Evolutionary conservation across 2,113 vertebrate species (phyloP).

Genomic region (Rhineura floridana): DNA sequence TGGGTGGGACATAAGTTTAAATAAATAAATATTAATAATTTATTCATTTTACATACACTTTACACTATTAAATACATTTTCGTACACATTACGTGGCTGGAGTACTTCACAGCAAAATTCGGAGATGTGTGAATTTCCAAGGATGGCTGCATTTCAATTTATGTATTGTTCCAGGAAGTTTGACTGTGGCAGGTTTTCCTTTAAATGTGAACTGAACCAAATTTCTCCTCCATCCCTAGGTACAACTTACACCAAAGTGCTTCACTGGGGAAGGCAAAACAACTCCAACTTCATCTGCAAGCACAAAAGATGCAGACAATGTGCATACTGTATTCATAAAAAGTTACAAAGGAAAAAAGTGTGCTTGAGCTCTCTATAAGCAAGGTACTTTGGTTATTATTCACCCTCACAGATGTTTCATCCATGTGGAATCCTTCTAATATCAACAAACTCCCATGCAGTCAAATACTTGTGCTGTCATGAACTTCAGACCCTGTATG

Average conservation of each 20-base stretch:
- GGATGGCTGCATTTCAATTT: too few species aligned
- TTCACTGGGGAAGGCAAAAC: not conserved
- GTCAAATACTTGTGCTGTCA: not conserved
- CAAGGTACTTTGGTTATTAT: not conserved
- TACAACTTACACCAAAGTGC: not conserved
- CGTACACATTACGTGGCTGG: too few species aligned
- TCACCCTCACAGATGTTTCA: not conserved
- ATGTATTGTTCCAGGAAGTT: too few species aligned
- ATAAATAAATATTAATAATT: too few species aligned
- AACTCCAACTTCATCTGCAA: not conserved
- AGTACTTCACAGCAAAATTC: too few species aligned
- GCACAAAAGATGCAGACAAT: not conserved
- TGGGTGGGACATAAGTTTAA: too few species aligned
- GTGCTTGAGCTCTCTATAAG: not conserved
- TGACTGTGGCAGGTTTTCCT: too few species aligned
- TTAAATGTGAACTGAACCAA: too few species aligned
- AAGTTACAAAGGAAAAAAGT: not conserved
- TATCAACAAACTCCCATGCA: not conserved
- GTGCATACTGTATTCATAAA: not conserved
- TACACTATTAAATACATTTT: too few species aligned
- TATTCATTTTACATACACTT: too few species aligned
- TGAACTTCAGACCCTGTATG: not conserved
- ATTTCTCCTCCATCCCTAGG: too few species aligned
- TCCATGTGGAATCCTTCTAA: not conserved
- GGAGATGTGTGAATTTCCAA: too few species aligned